Evolutionary conservation across 2,113 vertebrate genomes (phyloP).

Genomic region (Fulmarus glacialis): DNA sequence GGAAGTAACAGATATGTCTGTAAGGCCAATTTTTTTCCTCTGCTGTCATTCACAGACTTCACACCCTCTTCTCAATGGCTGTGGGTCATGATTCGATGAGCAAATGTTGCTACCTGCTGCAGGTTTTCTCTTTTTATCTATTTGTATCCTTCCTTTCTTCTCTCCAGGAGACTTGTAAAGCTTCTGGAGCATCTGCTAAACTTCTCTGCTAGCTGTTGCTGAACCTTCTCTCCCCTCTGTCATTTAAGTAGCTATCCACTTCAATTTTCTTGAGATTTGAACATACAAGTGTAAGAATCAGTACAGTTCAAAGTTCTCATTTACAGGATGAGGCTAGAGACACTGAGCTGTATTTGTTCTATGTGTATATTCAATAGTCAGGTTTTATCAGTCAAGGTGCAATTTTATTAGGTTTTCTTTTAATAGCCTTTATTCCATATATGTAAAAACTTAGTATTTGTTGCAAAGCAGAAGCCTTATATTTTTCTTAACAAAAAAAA

Average conservation of each 20-base stretch:
- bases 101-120: background rate
- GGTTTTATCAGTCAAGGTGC: background rate
- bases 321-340: background rate
- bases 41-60: background rate
- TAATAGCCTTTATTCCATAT: background rate
- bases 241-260: background rate
- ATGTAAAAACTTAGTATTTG: slow-evolving; percentile 19
- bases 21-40: background rate
- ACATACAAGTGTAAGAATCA: background rate
- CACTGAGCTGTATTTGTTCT: background rate
- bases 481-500: background rate
- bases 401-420: background rate
- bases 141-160: background rate
- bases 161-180: background rate
- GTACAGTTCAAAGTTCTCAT: background rate
- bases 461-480: background rate
- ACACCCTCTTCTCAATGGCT: background rate
- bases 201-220: background rate
- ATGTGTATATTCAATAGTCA: background rate
- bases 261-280: background rate
- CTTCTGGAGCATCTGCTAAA: background rate
- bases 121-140: background rate
- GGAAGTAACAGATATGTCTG: background rate
- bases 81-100: background rate
- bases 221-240: background rate